Percentiles rank a stretch among this genome's conserved stretches.
These are phyloP conservation scores for Drosophila triauraria DNA, from an alignment of 1,140 invertebrate species.

Conservation along the genomic window DNA sequence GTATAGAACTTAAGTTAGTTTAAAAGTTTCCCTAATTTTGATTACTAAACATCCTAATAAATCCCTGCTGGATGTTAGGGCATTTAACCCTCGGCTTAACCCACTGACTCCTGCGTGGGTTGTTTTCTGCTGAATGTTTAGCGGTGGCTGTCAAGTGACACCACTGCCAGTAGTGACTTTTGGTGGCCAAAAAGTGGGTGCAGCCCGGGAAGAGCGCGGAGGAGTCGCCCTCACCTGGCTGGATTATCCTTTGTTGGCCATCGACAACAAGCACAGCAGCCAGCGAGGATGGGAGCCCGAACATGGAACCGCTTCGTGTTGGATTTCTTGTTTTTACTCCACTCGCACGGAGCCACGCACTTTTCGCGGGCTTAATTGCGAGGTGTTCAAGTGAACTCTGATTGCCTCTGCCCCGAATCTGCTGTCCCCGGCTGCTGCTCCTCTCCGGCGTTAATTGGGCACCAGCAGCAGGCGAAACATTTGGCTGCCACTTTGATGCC, in stretches of 20 bases:
- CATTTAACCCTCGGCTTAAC: not conserved
- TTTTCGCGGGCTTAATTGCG: constrained; percentile 67
- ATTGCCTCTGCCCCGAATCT: constrained; percentile 51
- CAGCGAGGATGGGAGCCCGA: constrained; percentile 16
- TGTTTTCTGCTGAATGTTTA: constrained; percentile 16
- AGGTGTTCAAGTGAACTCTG: constrained; percentile 79
- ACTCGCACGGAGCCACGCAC: constrained; percentile 40
- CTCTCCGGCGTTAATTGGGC: constrained; percentile 51
- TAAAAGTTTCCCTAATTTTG: no score
- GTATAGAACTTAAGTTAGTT: no score
- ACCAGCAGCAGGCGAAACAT: constrained; percentile 60
- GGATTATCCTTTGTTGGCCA: constrained; percentile 82
- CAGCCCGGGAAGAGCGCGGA: constrained; percentile 42
- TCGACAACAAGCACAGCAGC: constrained; percentile 63
- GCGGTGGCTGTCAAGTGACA: constrained; percentile 24
- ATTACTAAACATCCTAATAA: no score
- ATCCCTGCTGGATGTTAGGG: not conserved
- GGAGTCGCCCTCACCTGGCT: constrained; percentile 26
- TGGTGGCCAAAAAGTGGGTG: constrained; percentile 56
- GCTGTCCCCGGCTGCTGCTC: constrained; percentile 22
- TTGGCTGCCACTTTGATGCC: constrained; percentile 78
- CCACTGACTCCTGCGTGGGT: constrained; percentile 15
- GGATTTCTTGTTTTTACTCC: constrained; percentile 32
- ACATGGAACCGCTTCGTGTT: constrained; percentile 50
- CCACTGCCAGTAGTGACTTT: constrained; percentile 25